phyloP scores from a whole-genome alignment of 2,888 invertebrate genomes.

The Macropis europaea region DNA sequence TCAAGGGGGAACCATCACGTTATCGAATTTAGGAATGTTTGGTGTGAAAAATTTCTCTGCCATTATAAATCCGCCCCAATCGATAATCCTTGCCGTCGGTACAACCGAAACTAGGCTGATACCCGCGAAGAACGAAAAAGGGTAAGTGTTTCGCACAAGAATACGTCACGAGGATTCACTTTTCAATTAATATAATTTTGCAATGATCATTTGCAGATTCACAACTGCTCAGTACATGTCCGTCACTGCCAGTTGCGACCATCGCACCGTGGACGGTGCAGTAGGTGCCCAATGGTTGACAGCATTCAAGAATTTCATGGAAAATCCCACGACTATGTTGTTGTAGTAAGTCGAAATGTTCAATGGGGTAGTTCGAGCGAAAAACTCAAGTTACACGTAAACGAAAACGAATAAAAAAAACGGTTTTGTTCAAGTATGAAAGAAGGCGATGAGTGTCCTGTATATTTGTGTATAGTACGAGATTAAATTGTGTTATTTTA shows the following conservation, averaged over 20 bases:
- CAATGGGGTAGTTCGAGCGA: slow-evolving; percentile 22
- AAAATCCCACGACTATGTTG: slow-evolving; percentile 96
- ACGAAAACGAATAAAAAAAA: no score
- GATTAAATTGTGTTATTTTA: slow-evolving; percentile 30
- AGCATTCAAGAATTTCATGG: slow-evolving; percentile 92
- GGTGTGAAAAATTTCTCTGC: slow-evolving; percentile 93
- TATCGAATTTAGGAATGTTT: slow-evolving; percentile 98
- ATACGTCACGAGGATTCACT: no score
- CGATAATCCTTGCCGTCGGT: slow-evolving; percentile 95
- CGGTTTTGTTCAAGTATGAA: slow-evolving; percentile 32
- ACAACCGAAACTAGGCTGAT: slow-evolving; percentile 88
- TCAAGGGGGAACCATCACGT: slow-evolving; percentile 96
- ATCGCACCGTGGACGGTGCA: slow-evolving; percentile 98
- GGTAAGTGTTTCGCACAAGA: slow-evolving; percentile 85
- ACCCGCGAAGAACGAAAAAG: slow-evolving; percentile 87
- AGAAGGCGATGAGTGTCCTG: slow-evolving; percentile 37
- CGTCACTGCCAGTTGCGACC: slow-evolving; percentile 98
- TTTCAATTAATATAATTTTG: not conserved
- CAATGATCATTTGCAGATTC: slow-evolving; percentile 82
- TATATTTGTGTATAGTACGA: slow-evolving; percentile 52
- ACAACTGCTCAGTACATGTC: slow-evolving; percentile 88
- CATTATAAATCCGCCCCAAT: slow-evolving; percentile 97
- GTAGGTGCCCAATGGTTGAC: slow-evolving; percentile 98
- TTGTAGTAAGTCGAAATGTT: slow-evolving; percentile 82
- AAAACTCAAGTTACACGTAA: slow-evolving; percentile 20